Base-by-base conservation (phyloP, 2,797 vertebrate genomes). In the Streptopelia turtur region DNA sequence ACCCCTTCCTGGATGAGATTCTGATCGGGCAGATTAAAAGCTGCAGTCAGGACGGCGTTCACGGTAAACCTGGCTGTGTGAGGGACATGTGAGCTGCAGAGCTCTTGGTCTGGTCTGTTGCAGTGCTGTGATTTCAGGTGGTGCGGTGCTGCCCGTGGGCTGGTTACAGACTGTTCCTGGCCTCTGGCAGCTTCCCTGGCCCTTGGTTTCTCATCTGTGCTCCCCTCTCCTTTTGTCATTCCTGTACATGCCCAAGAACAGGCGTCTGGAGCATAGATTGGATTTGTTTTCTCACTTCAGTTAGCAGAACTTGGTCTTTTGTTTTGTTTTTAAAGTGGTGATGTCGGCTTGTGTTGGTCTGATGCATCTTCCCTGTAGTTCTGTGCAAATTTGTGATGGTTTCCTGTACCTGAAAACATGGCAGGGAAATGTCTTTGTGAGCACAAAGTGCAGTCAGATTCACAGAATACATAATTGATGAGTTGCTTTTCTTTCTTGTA, bases 1-100 rank as follows among this genome's bases (percentile, higher is more conserved):
- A 99, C 82, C 99, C 99, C 0, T 99, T 99, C 96, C 98, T 99
- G 92, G 99, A 99, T 3, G 99, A 99, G 98, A 99, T 99, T 87
- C 98, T 99, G 86, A 97, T 99, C 2, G 99, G 99, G 39, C 99
- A 99, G 96, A 99, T 99, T 91, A 99, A 99, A 97, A 99, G 99
- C 97, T 99, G 99, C 98, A 99, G 99, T 88, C 99, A 99, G 41
- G 99, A 99, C 82, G 99, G 99, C 13, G 99, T 99, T 76, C 98
- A 99, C 0, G 99, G 99, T 99, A 97, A 98, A 60, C 94, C 5
- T 17, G 18, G 43, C 18, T 45, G 15, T 3, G 0, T 8, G 17
- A 10, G 61, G 41, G 65, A 59, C 20, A 5, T 1, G 0, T 8
- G 56, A 64, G 55, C 75, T 68, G 64, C 60, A 16, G 64, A 45